These are phyloP conservation scores for Cephus cinctus DNA, from an alignment of 1,140 invertebrate species.

Conservation along the genomic window DNA sequence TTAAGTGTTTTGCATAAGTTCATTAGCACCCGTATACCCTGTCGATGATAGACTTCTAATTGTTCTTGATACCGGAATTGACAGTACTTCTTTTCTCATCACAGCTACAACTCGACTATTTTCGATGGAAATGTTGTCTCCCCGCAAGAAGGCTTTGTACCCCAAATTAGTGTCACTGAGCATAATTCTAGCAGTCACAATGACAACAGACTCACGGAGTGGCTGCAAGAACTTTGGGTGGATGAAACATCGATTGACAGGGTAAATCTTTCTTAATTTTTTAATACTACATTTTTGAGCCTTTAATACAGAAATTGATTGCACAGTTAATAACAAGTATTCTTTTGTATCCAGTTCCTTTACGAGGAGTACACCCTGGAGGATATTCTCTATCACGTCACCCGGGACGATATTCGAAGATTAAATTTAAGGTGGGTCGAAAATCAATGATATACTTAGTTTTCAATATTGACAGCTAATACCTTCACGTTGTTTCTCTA, in stretches of 20 bases:
- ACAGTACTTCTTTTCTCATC: slow-evolving; percentile 19
- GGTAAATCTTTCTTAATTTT: slow-evolving; percentile 32
- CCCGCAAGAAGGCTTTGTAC: slow-evolving; percentile 23
- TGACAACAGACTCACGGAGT: slow-evolving; percentile 59
- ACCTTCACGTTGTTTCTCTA: slow-evolving; percentile 13
- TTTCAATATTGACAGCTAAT: slow-evolving; percentile 16
- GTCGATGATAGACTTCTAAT: too few relatives aligned
- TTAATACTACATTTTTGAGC: neutral
- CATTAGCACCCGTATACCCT: too few relatives aligned
- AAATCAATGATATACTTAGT: slow-evolving; percentile 6
- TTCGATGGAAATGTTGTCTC: slow-evolving; percentile 21
- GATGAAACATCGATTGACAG: slow-evolving; percentile 61
- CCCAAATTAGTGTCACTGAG: slow-evolving; percentile 42
- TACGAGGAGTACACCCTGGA: slow-evolving; percentile 76
- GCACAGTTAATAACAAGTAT: slow-evolving; percentile 38
- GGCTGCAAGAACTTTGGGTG: slow-evolving; percentile 61
- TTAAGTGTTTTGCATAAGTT: too few relatives aligned
- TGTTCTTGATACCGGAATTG: too few relatives aligned
- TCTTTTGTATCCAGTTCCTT: slow-evolving; percentile 59
- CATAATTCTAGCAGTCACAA: slow-evolving; percentile 19
- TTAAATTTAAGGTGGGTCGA: slow-evolving; percentile 67
- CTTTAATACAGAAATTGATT: too few relatives aligned
- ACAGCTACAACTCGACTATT: slow-evolving; percentile 30
- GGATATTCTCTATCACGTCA: slow-evolving; percentile 73
- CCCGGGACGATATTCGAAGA: slow-evolving; percentile 73